Base-by-base conservation (phyloP, 2,888 invertebrate species). In the Noctua pronuba region DNA sequence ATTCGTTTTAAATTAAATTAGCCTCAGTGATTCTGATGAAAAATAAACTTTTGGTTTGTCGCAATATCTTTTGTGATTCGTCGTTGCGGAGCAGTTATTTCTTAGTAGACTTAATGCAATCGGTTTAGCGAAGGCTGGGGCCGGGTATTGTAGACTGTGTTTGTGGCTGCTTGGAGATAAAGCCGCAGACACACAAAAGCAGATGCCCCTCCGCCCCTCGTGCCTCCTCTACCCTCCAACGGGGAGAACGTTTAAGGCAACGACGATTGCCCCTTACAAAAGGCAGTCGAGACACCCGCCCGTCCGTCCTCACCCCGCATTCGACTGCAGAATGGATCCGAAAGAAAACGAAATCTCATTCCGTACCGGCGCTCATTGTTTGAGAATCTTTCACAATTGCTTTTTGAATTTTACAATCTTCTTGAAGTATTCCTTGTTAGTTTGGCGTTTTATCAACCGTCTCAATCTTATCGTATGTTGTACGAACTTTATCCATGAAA, bases 331-430 rank as follows among this genome's bases (percentile, higher is more conserved):
- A 93, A 93, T 91, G 88, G 91, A 92, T 92, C 92, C 92, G 91
- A 94, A 95, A 94, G 95, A 94, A 95, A 94, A 94, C 94, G 91
- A 92, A 93, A 95, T 95, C 93, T 94, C 93, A 94, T 95, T 95
- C 91, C 93, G 89, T 89, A 89, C 90, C 89, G 87, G 88, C 90
- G 91, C 88, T 93, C 93, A 93, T 95, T 95, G 95, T 95, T 95
- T 94, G 94, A 92, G 90, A 93, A 91, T 90, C 92, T 92, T 90
- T 92, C 93, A 92, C 94, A 93, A 95, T 94, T 94, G 94, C 93
- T 94, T 94, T 95, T 93, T 93, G 90, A 93, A 94, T 94, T 93
- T 92, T 90, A 91, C 92, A 92, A 93, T 92, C 86, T 88, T 87
- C 88, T 89, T 88, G 86, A 91, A 91, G 90, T 91, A 92, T 91